Evolutionary conservation across 2,113 vertebrate species (phyloP), one percentile per base, ranked within the genome.

Genomic region (Pipa parva): DNA sequence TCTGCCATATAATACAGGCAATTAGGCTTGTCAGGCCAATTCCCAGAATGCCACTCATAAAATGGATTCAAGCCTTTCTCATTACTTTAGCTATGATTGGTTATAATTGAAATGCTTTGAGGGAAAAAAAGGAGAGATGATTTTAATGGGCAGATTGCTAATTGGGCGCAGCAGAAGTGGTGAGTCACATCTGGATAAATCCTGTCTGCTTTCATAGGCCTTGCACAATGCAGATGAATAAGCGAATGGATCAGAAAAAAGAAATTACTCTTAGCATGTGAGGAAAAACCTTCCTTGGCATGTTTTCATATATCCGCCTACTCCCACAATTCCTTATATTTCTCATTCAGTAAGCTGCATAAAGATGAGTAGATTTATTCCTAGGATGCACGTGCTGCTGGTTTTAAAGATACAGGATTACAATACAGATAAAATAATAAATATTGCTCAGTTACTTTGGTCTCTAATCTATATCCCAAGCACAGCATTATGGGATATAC

Each of bases 281-380:
- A 77, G 72, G 76, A 77, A 76, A 71, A 51, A 68, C 49, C 39
- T 60, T 64, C 62, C 76, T 25, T 67, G 73, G 52, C 71, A 75
- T 54, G 57, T 46, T 73, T 71, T 75, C 76, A 52, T 54, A 62
- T 21, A 73, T 73, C 48, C 42, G 67, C 58, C 27, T 68, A 71
- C 72, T 63, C 56, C 77, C 71, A 36, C 17, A 67, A 64, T 81
- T 73, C 58, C 55, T 74, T 3, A 72, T 2, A 1, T 66, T 49
- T 72, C 63, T 45, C 20, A 63, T 27, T 72, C 63, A 69, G 49
- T 46, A 57, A 1, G 8, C 58, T 68, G 15, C 20, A 71, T 51
- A 65, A 72, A 63, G 33, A 73, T 36, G 2, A 71, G 62, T 49
- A 18, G 11, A 21, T 49, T 69, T 59, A 72, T 18, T 29, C 46